Base-by-base conservation (phyloP, 2,797 vertebrate genomes). In the Austrolebias charrua region DNA sequence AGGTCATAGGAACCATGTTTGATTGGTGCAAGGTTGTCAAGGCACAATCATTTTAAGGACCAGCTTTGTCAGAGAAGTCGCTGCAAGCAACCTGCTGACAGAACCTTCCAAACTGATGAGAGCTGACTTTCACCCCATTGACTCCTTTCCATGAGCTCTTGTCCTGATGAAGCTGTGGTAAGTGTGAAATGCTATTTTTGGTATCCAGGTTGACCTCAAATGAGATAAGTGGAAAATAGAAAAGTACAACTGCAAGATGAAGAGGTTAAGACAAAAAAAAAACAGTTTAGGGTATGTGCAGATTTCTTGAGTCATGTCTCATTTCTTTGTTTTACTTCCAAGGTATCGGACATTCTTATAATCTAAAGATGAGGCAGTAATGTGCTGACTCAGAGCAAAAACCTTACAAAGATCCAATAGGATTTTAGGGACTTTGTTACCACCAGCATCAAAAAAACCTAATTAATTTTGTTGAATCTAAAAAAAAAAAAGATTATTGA, bases 21-120 rank as follows among this genome's bases (percentile, higher is more conserved):
- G 83, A 88, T 88, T 87, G 83, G 86, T 80, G 55, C 66, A 45
- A 57, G 65, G 78, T 75, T 81, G 81, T 75, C 84, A 80, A 76
- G 69, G 71, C 45, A 6, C 57, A 75, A 64, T 77, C 78, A 83
- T 88, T 84, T 81, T 59, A 75, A 78, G 62, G 55, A 54, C 63
- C 64, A 55, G 73, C 20, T 13, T 44, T 68, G 45, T 73, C 60
- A 64, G 79, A 76, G 55, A 54, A 76, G 72, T 50, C 60, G 66
- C 76, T 69, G 62, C 66, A 48, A 70, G 71, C 69, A 77, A 69
- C 75, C 66, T 11, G 33, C 75, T 81, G 82, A 86, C 79, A 81
- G 69, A 74, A 73, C 67, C 59, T 56, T 65, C 47, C 75, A 62
- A 75, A 85, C 62, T 87, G 87, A 89, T 70, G 57, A 83, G 50